Evolutionary conservation across 2,797 vertebrate species (phyloP).

Genomic region (Mionectes olivaceus): DNA sequence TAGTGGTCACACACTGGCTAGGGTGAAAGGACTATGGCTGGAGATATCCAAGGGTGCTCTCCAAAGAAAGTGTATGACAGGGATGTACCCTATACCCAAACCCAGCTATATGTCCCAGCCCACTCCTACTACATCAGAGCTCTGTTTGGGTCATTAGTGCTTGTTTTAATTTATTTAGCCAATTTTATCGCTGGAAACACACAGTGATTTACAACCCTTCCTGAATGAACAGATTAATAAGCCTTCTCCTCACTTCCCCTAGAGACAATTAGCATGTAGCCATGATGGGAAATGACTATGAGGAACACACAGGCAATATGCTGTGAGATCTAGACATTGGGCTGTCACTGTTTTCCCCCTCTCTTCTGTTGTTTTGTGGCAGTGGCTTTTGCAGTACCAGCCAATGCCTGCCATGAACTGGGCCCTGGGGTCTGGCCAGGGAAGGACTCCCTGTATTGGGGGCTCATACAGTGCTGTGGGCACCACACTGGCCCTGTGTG

Average conservation of each 20-base stretch:
- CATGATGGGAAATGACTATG: constrained; percentile 68
- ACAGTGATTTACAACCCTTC: constrained; percentile 69
- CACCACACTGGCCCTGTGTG: neutral
- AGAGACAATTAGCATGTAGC: constrained; percentile 70
- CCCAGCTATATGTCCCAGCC: constrained; percentile 16
- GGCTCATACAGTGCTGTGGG: neutral
- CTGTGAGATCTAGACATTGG: neutral
- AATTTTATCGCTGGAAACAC: constrained; percentile 73
- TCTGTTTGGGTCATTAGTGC: constrained; percentile 74
- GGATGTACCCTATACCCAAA: neutral
- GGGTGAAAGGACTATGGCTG: neutral
- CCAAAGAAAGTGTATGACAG: neutral
- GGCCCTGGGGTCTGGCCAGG: neutral
- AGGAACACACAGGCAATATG: constrained; percentile 19
- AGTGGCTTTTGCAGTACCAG: neutral
- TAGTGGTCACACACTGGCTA: neutral
- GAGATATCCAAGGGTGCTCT: neutral
- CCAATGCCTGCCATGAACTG: neutral
- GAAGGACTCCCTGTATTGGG: neutral
- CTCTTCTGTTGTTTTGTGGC: neutral
- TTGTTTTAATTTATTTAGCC: constrained; percentile 76
- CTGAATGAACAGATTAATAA: constrained; percentile 71
- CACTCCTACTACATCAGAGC: constrained; percentile 57
- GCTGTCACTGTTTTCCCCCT: neutral
- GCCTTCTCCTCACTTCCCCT: constrained; percentile 67